These are phyloP conservation scores for Eumerus sabulonum DNA, from an alignment of 2,888 invertebrate species.

Conservation along the genomic window DNA sequence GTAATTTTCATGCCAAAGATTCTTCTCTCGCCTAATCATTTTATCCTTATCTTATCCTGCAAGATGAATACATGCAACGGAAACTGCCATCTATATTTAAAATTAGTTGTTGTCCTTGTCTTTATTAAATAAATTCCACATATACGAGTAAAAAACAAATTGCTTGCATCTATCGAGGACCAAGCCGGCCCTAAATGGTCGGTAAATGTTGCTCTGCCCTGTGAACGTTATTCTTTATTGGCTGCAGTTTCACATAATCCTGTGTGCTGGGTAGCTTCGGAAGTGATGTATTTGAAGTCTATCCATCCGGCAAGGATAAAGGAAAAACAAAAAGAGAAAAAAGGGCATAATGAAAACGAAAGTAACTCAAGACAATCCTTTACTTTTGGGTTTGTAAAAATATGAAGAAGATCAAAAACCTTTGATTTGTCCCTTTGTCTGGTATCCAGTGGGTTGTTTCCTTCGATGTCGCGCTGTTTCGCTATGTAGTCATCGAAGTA, in stretches of 20 bases:
- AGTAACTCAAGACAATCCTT: slow-evolving; percentile 29
- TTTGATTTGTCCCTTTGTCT: slow-evolving; percentile 82
- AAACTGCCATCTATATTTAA: not conserved
- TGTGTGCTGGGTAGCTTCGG: slow-evolving; percentile 78
- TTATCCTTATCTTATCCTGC: too few species aligned
- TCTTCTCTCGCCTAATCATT: too few species aligned
- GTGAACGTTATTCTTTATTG: slow-evolving; percentile 76
- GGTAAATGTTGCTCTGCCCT: slow-evolving; percentile 79
- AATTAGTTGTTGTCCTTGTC: not conserved
- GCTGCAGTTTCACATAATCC: slow-evolving; percentile 76
- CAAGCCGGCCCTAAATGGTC: slow-evolving; percentile 74
- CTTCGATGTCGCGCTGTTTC: slow-evolving; percentile 84
- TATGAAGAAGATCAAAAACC: slow-evolving; percentile 78
- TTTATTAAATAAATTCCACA: slow-evolving; percentile 6
- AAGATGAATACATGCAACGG: not conserved
- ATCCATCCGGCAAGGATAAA: slow-evolving; percentile 19
- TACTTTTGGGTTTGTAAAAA: slow-evolving; percentile 62
- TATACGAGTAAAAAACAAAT: slow-evolving; percentile 55
- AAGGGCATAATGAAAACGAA: slow-evolving; percentile 32
- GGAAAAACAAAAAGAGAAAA: slow-evolving; percentile 7
- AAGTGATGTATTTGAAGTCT: slow-evolving; percentile 79
- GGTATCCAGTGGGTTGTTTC: slow-evolving; percentile 76
- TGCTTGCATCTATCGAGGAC: slow-evolving; percentile 19
- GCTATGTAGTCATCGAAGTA: slow-evolving; percentile 95
- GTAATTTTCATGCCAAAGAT: too few species aligned